Percentiles rank a stretch among this genome's conserved stretches.
Evolutionary conservation across 2,888 invertebrate genomes (phyloP).

Genomic region (Cancer borealis): DNA sequence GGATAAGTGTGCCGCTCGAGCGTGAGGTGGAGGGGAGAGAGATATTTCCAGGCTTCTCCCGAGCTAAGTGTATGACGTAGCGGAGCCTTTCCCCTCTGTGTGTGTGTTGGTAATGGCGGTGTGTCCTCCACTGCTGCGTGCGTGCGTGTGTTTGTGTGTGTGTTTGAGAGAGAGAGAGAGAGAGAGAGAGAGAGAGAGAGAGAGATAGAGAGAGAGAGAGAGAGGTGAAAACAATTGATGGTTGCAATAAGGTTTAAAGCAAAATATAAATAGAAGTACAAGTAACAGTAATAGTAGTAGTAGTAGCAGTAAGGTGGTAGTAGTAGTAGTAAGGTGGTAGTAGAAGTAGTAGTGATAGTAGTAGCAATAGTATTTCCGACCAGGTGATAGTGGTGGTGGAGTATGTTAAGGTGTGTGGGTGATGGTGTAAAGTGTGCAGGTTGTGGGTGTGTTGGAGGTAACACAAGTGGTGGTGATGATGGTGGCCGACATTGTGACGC

Average conservation of each 20-base stretch:
- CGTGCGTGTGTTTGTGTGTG: not conserved
- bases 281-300: not conserved
- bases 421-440: not conserved
- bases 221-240: not conserved
- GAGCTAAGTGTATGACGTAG: not conserved
- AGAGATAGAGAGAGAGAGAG: constrained; percentile 39
- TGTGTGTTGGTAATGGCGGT: not conserved
- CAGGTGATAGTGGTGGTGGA: not conserved
- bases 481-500: constrained; percentile 3
- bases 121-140: not conserved
- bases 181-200: constrained; percentile 12
- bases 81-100: not conserved
- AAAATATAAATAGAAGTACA: not conserved
- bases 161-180: not conserved
- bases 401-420: not conserved
- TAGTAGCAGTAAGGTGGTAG: not conserved
- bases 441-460: not conserved
- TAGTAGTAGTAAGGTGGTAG: not conserved
- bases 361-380: not conserved
- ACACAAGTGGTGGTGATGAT: not conserved
- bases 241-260: not conserved
- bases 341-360: not conserved
- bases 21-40: not conserved
- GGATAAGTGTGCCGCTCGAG: not conserved
- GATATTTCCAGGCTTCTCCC: not conserved